These are phyloP conservation scores for Pseudomyrmex pallidus DNA, from an alignment of 1,140 invertebrate genomes.

Conservation along the genomic window DNA sequence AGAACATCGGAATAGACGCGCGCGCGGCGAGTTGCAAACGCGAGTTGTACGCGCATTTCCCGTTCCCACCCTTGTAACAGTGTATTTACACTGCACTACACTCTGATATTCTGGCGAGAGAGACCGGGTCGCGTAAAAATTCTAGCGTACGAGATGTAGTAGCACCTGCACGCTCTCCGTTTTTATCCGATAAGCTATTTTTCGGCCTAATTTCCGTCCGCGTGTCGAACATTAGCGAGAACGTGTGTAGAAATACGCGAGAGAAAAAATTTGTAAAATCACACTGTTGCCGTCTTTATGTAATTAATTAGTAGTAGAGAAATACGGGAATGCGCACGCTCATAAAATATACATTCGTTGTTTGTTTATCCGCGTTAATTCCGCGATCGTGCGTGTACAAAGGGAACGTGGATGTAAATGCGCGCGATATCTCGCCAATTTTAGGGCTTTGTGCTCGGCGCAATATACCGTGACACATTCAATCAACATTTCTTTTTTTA, in stretches of 20 bases:
- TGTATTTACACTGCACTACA: conserved; percentile 14
- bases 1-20: conserved; percentile 20
- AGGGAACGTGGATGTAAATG: no score
- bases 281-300: no score
- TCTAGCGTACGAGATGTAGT: background rate
- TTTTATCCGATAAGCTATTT: no score
- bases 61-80: conserved; percentile 16
- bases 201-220: no score
- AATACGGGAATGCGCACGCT: no score
- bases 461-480: background rate
- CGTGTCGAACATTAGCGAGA: no score
- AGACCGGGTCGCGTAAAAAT: conserved; percentile 24
- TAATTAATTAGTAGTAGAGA: no score
- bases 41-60: conserved; percentile 12
- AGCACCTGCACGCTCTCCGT: no score
- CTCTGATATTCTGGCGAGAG: background rate
- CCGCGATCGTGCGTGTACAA: background rate
- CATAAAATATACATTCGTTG: background rate
- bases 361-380: background rate
- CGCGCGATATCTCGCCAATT: conserved; percentile 7
- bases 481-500: conserved; percentile 18
- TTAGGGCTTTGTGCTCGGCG: background rate
- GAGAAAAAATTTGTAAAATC: no score
- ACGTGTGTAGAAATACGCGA: no score
- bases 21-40: conserved; percentile 35